Percentiles rank a stretch among this genome's conserved stretches.
Evolutionary conservation across 2,797 vertebrate species (phyloP).

Genomic region (Morelia viridis): DNA sequence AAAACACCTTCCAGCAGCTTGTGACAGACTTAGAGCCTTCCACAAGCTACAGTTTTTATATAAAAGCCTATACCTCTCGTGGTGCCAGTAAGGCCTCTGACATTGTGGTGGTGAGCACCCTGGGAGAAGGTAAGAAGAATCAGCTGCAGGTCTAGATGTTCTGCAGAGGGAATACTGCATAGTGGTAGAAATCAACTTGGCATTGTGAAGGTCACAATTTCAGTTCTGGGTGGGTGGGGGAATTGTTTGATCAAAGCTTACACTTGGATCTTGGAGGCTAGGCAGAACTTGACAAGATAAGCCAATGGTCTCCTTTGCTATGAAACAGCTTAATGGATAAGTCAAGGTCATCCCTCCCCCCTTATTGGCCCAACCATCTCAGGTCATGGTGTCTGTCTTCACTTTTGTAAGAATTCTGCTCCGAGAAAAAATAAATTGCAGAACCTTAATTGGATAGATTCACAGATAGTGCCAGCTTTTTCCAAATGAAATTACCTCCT

Average conservation of each 20-base stretch:
- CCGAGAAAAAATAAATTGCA: not conserved
- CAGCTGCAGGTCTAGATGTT: not conserved
- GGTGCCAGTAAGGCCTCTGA: constrained; percentile 93
- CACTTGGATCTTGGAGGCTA: not conserved
- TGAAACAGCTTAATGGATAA: not conserved
- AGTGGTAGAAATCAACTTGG: too few relatives aligned
- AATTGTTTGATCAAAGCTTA: not conserved
- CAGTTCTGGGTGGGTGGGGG: not conserved
- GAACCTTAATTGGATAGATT: too few relatives aligned
- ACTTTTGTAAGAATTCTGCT: too few relatives aligned
- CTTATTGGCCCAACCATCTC: not conserved
- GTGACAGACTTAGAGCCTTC: constrained; percentile 94
- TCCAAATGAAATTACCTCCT: not conserved
- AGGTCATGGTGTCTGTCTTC: not conserved
- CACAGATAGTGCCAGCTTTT: not conserved
- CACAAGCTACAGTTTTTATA: constrained; percentile 94
- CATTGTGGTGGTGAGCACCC: constrained; percentile 83
- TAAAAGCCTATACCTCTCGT: constrained; percentile 95
- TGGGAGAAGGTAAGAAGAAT: constrained; percentile 87
- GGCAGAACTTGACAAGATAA: not conserved
- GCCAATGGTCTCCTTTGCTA: not conserved
- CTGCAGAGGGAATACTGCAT: not conserved
- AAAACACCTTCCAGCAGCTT: constrained; percentile 91
- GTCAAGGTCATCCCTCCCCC: not conserved
- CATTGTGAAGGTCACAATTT: not conserved